Evolutionary conservation across 2,113 vertebrate genomes (phyloP).

Genomic region (Microcebus ravelobensis): DNA sequence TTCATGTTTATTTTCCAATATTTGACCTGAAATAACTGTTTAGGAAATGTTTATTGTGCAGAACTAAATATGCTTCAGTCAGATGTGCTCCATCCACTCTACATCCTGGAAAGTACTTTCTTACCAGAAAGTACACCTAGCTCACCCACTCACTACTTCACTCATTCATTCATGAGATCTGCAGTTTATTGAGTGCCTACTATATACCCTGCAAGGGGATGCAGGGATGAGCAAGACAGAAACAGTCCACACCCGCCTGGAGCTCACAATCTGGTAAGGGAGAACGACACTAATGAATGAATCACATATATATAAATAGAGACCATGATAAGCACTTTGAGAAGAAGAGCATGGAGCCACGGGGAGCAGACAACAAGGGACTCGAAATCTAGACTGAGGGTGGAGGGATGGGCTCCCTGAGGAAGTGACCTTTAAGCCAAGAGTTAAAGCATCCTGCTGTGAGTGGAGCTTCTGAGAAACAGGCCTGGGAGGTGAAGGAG

Average conservation of each 20-base stretch:
- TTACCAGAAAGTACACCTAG: not conserved
- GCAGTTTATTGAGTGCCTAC: not conserved
- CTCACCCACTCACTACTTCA: not conserved
- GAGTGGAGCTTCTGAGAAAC: conserved; percentile 7
- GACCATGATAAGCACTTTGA: conserved; percentile 45
- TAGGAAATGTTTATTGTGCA: not conserved
- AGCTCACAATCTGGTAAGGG: conserved; percentile 33
- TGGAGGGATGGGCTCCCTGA: not conserved
- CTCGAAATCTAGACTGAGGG: not conserved
- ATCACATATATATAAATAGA: conserved; percentile 60
- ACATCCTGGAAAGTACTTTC: not conserved
- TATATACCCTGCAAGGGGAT: not conserved
- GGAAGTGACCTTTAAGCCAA: conserved; percentile 35
- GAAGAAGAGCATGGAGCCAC: not conserved
- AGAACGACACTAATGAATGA: conserved; percentile 45
- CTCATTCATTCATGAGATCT: not conserved
- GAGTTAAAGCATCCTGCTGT: not conserved
- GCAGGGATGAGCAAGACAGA: not conserved
- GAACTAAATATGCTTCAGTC: not conserved
- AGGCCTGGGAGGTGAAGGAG: not conserved
- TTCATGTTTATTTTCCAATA: not conserved
- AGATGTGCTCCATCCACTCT: not conserved
- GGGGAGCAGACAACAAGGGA: conserved; percentile 8
- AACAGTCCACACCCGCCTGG: not conserved
- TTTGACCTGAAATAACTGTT: not conserved